Evolutionary conservation across 2,113 vertebrate species (phyloP), one percentile per base, ranked within the genome.

Genomic region (Dicrurus megarhynchus): DNA sequence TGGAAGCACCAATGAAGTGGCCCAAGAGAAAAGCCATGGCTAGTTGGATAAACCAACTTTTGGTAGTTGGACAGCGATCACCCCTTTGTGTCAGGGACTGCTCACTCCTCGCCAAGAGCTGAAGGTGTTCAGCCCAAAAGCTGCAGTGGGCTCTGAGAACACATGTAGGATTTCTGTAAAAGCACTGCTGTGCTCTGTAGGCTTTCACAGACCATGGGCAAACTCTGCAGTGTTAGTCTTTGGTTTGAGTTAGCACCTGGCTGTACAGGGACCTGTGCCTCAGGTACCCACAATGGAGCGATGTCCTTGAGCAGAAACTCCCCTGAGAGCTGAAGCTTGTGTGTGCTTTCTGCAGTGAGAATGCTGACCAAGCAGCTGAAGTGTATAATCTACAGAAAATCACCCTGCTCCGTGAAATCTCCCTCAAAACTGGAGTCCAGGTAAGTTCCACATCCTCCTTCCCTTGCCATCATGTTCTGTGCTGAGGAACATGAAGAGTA

Each of bases 401-500:
- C 94, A 99, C 98, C 9, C 98, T 99, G 61, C 98, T 99, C 46
- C 98, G 99, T 83, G 99, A 99, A 96, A 99, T 99, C 95, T 99
- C 99, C 42, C 82, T 99, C 87, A 99, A 99, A 98, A 98, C 99
- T 30, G 99, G 99, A 94, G 99, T 99, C 92, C 99, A 99, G 98
- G 99, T 99, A 96, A 94, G 91, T 68, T 3, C 10, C 13, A 4
- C 1, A 2, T 33, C n/a, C 52, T 8, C 42, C 44, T 26, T 74
- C 55, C 35, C 50, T 55, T 75, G 46, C 79, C 18, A 4, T n/a
- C 22, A 0, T 7, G 60, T 49, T 68, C 41, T 41, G 0, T n/a
- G 10, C 27, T 10, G 56, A 83, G 71, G 47, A 85, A 17, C 15
- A 2, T 0, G 35, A 65, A 4, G 32, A 55, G 13, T 13, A 7